These are phyloP conservation scores for Maccullochella peelii DNA, from an alignment of 2,113 vertebrate species.

Conservation along the genomic window DNA sequence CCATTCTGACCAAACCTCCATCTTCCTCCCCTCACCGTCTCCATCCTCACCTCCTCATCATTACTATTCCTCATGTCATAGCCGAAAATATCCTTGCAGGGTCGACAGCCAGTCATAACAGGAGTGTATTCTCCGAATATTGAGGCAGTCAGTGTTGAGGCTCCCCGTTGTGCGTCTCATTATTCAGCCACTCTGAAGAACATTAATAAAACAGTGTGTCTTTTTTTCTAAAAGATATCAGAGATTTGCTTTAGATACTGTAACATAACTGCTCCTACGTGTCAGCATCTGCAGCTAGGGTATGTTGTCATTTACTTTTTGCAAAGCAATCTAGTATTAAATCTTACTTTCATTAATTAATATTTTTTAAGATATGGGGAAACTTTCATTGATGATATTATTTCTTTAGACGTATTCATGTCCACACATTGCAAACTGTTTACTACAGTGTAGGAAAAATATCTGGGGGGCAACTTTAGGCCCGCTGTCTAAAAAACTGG, in stretches of 20 bases:
- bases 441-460: no score
- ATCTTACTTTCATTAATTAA: no score
- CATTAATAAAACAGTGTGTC: background rate
- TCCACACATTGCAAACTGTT: background rate
- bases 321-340: background rate
- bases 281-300: background rate
- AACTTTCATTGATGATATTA: background rate
- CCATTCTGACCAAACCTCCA: background rate
- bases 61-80: constrained; percentile 22
- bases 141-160: constrained; percentile 21
- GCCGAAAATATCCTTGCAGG: constrained; percentile 40
- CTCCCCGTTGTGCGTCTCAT: constrained; percentile 27
- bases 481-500: no score
- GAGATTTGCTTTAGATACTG: background rate
- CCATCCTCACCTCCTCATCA: background rate
- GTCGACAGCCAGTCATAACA: constrained; percentile 28
- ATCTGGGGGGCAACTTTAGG: no score
- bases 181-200: constrained; percentile 34
- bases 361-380: background rate
- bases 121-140: background rate
- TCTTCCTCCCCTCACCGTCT: background rate
- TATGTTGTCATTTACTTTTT: background rate
- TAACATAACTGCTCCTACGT: background rate
- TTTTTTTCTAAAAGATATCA: background rate
- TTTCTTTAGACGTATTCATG: background rate